phyloP scores from a whole-genome alignment of 2,113 vertebrate species.

The Ochotona princeps region DNA sequence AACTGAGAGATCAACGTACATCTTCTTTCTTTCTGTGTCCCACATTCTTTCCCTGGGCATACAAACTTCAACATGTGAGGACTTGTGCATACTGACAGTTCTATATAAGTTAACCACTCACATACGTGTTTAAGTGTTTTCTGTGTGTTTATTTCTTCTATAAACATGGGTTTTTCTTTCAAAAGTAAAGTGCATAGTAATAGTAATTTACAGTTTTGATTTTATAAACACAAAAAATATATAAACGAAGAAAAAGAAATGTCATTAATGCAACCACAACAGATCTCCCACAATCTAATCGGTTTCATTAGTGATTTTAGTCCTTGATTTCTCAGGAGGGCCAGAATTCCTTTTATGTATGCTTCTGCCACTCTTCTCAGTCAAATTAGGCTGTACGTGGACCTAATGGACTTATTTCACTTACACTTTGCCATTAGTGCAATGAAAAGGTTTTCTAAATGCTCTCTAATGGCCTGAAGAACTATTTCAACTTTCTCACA shows the following conservation, averaged over 20 bases:
- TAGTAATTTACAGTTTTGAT: background rate
- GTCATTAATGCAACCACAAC: background rate
- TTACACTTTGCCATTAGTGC: conserved; percentile 18
- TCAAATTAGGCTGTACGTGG: background rate
- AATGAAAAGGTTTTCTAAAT: conserved; percentile 55
- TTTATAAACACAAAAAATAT: background rate
- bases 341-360: background rate
- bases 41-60: background rate
- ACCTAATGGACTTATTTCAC: background rate
- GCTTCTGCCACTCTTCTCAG: background rate
- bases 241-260: too few relatives aligned
- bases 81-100: background rate
- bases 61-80: accelerated
- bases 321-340: background rate
- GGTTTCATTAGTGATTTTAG: background rate
- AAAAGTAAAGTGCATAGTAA: background rate
- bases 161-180: background rate
- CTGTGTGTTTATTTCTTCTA: background rate
- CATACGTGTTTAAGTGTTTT: background rate
- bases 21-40: background rate
- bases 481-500: conserved; percentile 4
- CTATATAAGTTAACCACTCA: background rate
- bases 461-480: conserved; percentile 8
- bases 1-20: background rate
- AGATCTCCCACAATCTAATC: background rate